A percentile compares a stretch with the other conserved stretches of the same genome.
These are phyloP conservation scores for Noturus placidus DNA, from an alignment of 2,113 vertebrate genomes.

Conservation along the genomic window DNA sequence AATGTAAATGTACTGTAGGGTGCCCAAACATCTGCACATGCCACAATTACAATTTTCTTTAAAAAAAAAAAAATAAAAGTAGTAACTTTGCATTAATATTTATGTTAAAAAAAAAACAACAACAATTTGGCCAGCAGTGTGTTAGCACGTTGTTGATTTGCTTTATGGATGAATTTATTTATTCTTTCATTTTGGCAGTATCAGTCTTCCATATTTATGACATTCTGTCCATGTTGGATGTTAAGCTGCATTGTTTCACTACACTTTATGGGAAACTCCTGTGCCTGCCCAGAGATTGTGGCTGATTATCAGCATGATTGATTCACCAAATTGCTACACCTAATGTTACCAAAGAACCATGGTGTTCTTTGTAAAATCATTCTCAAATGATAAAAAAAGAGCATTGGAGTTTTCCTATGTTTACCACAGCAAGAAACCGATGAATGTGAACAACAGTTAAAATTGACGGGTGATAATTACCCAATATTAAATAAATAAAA, in stretches of 20 bases:
- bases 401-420: conserved; percentile 59
- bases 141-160: background rate
- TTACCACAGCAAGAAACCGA: conserved; percentile 39
- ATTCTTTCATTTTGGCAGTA: background rate
- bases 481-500: conserved; percentile 60
- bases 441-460: conserved; percentile 43
- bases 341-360: background rate
- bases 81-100: background rate
- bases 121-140: background rate
- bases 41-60: too few relatives aligned
- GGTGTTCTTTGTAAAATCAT: background rate
- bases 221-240: conserved; percentile 35
- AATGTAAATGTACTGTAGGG: too few relatives aligned
- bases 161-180: background rate
- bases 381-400: conserved; percentile 14
- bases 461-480: conserved; percentile 55
- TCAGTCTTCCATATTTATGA: background rate
- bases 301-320: conserved; percentile 21
- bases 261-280: conserved; percentile 60
- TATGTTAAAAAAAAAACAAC: too few relatives aligned
- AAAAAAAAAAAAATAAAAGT: too few relatives aligned
- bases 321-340: background rate
- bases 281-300: conserved; percentile 38
- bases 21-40: background rate
- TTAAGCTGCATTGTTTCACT: conserved; percentile 43